phyloP scores from a whole-genome alignment of 1,140 invertebrate genomes.

The Teleogryllus occipitalis region DNA sequence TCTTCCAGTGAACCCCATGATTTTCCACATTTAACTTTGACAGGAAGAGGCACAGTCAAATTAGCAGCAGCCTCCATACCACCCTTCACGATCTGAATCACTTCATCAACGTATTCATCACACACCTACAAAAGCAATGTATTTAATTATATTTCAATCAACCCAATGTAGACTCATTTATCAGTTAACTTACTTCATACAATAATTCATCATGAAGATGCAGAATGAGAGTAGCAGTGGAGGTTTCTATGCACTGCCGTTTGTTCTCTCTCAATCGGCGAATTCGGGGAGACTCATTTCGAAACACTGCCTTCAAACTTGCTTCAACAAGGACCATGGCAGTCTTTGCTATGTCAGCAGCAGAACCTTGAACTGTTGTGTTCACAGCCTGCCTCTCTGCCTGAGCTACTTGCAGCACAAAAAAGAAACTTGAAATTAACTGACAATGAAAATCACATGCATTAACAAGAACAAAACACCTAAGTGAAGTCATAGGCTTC shows the following conservation, averaged over 20 bases:
- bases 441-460: conserved; percentile 36
- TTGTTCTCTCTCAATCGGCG: background rate
- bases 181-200: conserved; percentile 63
- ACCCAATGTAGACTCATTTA: background rate
- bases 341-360: conserved; percentile 86
- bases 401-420: conserved; percentile 48
- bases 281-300: conserved; percentile 20
- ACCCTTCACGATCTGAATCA: conserved; percentile 57
- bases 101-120: conserved; percentile 45
- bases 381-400: conserved; percentile 95
- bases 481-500: background rate
- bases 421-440: background rate
- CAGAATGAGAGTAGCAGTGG: conserved; percentile 59
- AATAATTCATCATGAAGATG: conserved; percentile 96
- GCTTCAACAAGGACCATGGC: conserved; percentile 76
- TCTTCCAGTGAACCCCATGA: conserved; percentile 68
- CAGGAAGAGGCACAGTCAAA: conserved; percentile 69
- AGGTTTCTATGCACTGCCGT: conserved; percentile 22
- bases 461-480: conserved; percentile 32
- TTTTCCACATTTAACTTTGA: conserved; percentile 73
- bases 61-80: conserved; percentile 73
- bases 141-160: background rate
- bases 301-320: conserved; percentile 36
- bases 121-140: conserved; percentile 32
- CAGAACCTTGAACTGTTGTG: conserved; percentile 90